Evolutionary conservation across 1,140 invertebrate species (phyloP).

Genomic region (Ptiloglossa arizonensis): DNA sequence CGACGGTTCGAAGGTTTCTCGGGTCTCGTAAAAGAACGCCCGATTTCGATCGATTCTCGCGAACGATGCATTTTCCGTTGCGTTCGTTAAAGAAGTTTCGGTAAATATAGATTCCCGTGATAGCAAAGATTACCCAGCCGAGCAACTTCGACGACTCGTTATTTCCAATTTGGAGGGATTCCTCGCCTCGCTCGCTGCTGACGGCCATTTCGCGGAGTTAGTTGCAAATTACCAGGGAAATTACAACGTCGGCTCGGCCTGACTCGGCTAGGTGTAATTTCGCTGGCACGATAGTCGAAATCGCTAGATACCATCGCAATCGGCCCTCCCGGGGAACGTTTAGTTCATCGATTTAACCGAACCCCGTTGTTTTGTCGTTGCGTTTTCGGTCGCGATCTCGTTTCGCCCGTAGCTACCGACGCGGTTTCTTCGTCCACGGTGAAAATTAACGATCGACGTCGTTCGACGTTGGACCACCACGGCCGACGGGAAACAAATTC

Average conservation of each 20-base stretch:
- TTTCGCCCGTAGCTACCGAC: too few relatives aligned
- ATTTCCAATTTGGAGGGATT: constrained; percentile 31
- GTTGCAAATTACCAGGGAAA: constrained; percentile 65
- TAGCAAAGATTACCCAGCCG: constrained; percentile 31
- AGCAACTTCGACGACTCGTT: constrained; percentile 30
- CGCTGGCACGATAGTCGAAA: constrained; percentile 20
- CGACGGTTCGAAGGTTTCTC: too few relatives aligned
- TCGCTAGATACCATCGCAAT: constrained; percentile 19
- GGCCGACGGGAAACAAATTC: too few relatives aligned
- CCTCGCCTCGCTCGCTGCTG: background rate
- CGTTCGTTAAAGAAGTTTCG: constrained; percentile 22
- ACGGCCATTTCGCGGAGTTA: constrained; percentile 55
- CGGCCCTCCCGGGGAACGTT: background rate
- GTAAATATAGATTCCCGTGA: constrained; percentile 9
- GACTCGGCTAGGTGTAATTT: constrained; percentile 21
- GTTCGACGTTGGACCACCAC: too few relatives aligned
- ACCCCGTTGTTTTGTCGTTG: background rate
- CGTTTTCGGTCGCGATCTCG: too few relatives aligned
- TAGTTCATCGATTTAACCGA: background rate
- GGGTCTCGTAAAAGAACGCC: background rate
- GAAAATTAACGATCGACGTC: too few relatives aligned
- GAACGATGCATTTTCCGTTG: background rate
- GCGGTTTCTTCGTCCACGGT: too few relatives aligned
- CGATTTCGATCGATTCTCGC: background rate
- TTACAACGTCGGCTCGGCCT: constrained; percentile 56